These are phyloP conservation scores for Ophion slaviceki DNA, from an alignment of 2,888 invertebrate species.

Conservation along the genomic window DNA sequence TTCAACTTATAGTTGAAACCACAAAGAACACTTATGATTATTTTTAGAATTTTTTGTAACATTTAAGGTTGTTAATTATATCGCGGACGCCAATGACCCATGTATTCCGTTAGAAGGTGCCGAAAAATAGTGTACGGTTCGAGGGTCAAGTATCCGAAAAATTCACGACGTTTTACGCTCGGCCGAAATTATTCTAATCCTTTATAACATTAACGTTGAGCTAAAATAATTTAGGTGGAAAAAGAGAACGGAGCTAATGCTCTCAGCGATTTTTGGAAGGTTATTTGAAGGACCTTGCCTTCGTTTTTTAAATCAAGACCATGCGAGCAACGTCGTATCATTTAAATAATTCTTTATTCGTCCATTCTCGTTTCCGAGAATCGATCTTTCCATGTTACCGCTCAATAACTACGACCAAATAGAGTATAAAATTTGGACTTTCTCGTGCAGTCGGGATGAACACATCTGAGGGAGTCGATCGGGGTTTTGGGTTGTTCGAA, in stretches of 20 bases:
- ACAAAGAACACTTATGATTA: too few relatives aligned
- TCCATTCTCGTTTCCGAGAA: constrained; percentile 21
- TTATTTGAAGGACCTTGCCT: too few relatives aligned
- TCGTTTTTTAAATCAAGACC: neutral
- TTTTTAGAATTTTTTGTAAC: too few relatives aligned
- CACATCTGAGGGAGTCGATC: constrained; percentile 89
- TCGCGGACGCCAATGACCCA: too few relatives aligned
- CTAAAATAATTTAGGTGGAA: neutral
- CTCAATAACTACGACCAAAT: constrained; percentile 97
- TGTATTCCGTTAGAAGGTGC: too few relatives aligned
- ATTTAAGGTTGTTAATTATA: too few relatives aligned
- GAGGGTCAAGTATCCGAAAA: too few relatives aligned
- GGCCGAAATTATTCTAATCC: neutral
- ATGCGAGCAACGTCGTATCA: neutral
- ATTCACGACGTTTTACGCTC: too few relatives aligned
- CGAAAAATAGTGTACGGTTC: too few relatives aligned
- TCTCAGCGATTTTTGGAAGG: too few relatives aligned
- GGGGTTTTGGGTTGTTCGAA: constrained; percentile 92
- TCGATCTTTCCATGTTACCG: constrained; percentile 62
- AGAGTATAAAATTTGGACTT: constrained; percentile 94
- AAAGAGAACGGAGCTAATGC: neutral
- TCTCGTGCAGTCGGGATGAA: constrained; percentile 92
- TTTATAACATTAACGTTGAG: neutral
- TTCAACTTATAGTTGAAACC: too few relatives aligned
- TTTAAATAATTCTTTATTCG: constrained; percentile 58